A percentile compares a stretch with the other conserved stretches of the same genome.
These are phyloP conservation scores for Sceloporus tristichus DNA, from an alignment of 2,113 vertebrate species.

Conservation along the genomic window DNA sequence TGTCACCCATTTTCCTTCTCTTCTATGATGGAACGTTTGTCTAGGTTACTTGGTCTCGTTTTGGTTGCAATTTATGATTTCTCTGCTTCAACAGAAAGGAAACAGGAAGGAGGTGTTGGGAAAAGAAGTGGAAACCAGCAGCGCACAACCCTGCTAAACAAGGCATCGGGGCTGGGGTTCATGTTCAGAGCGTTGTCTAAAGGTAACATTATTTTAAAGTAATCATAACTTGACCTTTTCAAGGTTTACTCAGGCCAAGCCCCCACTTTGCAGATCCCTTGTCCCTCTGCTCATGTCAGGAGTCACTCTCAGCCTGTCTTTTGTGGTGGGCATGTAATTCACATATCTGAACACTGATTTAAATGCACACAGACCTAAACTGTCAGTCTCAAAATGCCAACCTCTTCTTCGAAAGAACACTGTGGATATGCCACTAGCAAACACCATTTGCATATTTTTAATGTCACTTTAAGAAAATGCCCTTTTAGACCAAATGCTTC, in stretches of 20 bases:
- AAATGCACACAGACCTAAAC: background rate
- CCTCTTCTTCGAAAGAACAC: background rate
- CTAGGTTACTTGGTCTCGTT: fast-evolving
- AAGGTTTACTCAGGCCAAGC: background rate
- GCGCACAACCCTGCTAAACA: background rate
- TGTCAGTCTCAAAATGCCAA: background rate
- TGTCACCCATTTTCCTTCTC: slow-evolving; percentile 17
- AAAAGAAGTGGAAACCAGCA: slow-evolving; percentile 29
- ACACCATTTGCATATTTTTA: background rate
- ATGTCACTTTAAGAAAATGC: background rate
- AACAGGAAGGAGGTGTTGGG: background rate
- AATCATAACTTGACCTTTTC: slow-evolving; percentile 23
- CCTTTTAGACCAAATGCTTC: slow-evolving; percentile 29
- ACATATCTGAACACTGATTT: background rate
- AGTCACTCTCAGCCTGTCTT: background rate
- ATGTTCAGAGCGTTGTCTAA: slow-evolving; percentile 18
- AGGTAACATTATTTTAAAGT: slow-evolving; percentile 44
- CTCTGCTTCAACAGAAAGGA: slow-evolving; percentile 21
- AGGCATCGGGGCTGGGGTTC: slow-evolving; percentile 7
- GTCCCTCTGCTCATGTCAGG: slow-evolving; percentile 21
- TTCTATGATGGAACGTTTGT: slow-evolving; percentile 29
- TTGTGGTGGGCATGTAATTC: slow-evolving; percentile 15
- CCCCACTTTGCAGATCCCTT: slow-evolving; percentile 28
- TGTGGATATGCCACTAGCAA: background rate
- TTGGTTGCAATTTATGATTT: slow-evolving; percentile 40